phyloP scores from a whole-genome alignment of 2,888 invertebrate genomes.

The Antheraea assamensis region DNA sequence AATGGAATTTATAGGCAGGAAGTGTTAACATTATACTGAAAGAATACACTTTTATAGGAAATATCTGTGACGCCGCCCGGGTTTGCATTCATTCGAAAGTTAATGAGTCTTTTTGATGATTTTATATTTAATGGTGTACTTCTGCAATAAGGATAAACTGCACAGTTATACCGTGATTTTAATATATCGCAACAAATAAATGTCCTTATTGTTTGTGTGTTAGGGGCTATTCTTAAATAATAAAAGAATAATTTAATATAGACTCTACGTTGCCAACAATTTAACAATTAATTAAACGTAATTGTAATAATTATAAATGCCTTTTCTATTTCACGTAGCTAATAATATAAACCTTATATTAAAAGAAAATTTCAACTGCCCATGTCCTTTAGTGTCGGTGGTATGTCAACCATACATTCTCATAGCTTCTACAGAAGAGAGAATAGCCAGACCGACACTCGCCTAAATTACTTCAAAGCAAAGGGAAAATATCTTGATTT shows the following conservation, averaged over 20 bases:
- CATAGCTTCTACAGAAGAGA: constrained; percentile 52
- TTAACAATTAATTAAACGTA: constrained; percentile 73
- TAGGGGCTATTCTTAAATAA: constrained; percentile 54
- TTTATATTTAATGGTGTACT: neutral
- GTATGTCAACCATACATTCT: constrained; percentile 43
- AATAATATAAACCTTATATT: constrained; percentile 57
- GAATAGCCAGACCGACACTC: constrained; percentile 47
- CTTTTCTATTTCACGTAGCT: constrained; percentile 60
- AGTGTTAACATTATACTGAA: neutral
- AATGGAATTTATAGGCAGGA: constrained; percentile 1
- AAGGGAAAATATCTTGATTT: constrained; percentile 56
- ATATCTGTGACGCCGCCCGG: neutral
- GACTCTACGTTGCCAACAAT: constrained; percentile 75
- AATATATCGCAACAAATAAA: constrained; percentile 36
- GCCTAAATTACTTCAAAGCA: constrained; percentile 57
- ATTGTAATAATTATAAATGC: constrained; percentile 70
- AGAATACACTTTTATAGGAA: neutral
- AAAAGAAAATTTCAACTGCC: constrained; percentile 34
- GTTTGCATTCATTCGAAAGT: neutral
- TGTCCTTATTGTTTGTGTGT: constrained; percentile 44
- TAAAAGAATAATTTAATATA: constrained; percentile 77
- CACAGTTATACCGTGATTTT: constrained; percentile 31
- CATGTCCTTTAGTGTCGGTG: constrained; percentile 46
- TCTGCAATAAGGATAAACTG: neutral
- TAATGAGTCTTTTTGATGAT: neutral